Conservation (phyloP, 2,113 vertebrate genomes). For the Nesogale talazaci region DNA sequence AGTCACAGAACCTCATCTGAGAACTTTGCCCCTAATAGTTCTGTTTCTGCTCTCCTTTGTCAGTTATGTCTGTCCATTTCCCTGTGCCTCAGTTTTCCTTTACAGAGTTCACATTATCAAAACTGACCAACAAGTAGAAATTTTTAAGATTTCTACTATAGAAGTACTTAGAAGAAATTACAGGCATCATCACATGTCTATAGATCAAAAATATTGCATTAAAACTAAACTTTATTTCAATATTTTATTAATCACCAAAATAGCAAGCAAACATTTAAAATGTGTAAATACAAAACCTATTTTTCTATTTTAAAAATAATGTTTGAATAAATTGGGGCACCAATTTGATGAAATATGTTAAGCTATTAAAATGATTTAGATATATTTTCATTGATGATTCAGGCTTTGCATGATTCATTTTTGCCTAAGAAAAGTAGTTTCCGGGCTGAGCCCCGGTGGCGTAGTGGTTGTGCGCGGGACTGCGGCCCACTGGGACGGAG, state of each 20-base stretch:
- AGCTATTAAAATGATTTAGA: background rate
- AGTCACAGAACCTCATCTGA: too few relatives aligned
- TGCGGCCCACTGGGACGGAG: too few relatives aligned
- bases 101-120: background rate
- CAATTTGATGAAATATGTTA: background rate
- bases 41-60: too few relatives aligned
- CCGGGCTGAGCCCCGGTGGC: too few relatives aligned
- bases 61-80: too few relatives aligned
- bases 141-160: background rate
- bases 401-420: background rate
- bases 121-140: background rate
- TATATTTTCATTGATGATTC: background rate
- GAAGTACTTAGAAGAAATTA: background rate
- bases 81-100: too few relatives aligned
- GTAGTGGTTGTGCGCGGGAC: too few relatives aligned
- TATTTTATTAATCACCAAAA: background rate
- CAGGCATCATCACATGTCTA: background rate
- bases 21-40: too few relatives aligned
- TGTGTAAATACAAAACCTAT: background rate
- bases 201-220: slow-evolving; percentile 8
- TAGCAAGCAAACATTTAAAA: background rate
- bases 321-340: background rate
- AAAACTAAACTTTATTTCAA: background rate
- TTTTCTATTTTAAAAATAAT: background rate
- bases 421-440: background rate